Evolutionary conservation across 23 tunicate genomes (phyloP), one percentile per base, ranked within the genome.

Genomic region (Trididemnum clinides): DNA sequence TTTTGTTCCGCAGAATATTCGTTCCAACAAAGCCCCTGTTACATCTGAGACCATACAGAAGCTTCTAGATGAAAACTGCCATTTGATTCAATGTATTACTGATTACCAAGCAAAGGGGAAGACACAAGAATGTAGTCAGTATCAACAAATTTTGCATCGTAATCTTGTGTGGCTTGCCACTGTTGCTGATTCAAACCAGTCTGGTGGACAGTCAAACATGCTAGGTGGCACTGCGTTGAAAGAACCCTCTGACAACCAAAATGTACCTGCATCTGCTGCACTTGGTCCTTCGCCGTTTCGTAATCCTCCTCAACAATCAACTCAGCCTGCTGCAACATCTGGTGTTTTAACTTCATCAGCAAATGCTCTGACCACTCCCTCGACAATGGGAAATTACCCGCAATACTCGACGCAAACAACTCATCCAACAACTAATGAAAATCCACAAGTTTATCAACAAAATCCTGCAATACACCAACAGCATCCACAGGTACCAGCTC

Each of bases 91-190:
- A 39, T 91, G 96, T 58, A 96, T 96, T 23, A 51, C 90, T 51
- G 96, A 96, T 28, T 63, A 96, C 30, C 99, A 96, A 63, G 19
- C 83, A 18, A 96, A 87, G 6, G 99, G 99, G 65, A 84, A 83
- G 38, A 64, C 80, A 4, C 90, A 89, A 79, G 99, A 96, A 71
- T 96, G 92, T 74, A 86, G 89, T 30, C 96, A 85, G 65, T 96
- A 87, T 62, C 99, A 96, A 51, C 90, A 91, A 57, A 75, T 87
- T 1, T 54, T 96, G 64, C 99, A 96, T 64, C 83, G 96, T 33
- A 96, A 96, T 63, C 64, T 96, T 19, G 99, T 96, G 7, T 96
- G 96, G 92, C 59, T 96, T 15, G 99, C 99, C 7, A 96, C 99
- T 12, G 99, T 91, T 25, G 99, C 99, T 29, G 99, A 96, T 75